These are phyloP conservation scores for Muschampia plurimacula DNA, from an alignment of 2,888 invertebrate genomes.

Conservation along the genomic window DNA sequence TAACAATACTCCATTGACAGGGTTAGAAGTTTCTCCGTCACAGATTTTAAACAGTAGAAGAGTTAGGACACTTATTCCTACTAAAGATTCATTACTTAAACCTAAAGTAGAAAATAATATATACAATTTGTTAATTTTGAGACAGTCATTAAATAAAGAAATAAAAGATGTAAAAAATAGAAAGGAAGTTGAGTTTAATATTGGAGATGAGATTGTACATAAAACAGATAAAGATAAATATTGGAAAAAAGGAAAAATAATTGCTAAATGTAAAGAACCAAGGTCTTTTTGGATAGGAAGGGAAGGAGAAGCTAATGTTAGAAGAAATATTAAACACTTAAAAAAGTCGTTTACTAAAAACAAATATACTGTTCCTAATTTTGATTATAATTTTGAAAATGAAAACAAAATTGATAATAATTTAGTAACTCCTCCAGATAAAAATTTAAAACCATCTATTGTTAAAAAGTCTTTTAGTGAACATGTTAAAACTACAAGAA, in stretches of 20 bases:
- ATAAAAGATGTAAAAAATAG: background rate
- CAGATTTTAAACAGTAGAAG: constrained; percentile 7
- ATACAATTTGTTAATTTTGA: constrained; percentile 41
- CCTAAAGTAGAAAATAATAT: constrained; percentile 28
- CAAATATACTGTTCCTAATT: background rate
- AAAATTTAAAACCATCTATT: background rate
- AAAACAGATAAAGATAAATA: constrained; percentile 13
- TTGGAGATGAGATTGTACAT: constrained; percentile 4
- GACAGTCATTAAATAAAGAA: background rate
- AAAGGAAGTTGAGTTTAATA: background rate
- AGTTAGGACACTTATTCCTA: background rate
- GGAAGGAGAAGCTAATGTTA: constrained; percentile 1
- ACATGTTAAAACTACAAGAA: background rate
- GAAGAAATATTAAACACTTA: constrained; percentile 5
- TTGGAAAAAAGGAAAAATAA: constrained; percentile 8
- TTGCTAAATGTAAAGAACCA: constrained; percentile 8
- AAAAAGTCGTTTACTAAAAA: constrained; percentile 6
- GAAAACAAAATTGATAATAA: background rate
- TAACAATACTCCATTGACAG: background rate
- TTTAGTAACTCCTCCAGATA: background rate
- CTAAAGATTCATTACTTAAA: background rate
- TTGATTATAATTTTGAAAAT: constrained; percentile 3
- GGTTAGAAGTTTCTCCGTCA: background rate
- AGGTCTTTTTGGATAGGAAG: constrained; percentile 8
- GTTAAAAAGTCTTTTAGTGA: background rate